Evolutionary conservation across 1,140 invertebrate species (phyloP).

Genomic region (Thaumetopoea pityocampa): DNA sequence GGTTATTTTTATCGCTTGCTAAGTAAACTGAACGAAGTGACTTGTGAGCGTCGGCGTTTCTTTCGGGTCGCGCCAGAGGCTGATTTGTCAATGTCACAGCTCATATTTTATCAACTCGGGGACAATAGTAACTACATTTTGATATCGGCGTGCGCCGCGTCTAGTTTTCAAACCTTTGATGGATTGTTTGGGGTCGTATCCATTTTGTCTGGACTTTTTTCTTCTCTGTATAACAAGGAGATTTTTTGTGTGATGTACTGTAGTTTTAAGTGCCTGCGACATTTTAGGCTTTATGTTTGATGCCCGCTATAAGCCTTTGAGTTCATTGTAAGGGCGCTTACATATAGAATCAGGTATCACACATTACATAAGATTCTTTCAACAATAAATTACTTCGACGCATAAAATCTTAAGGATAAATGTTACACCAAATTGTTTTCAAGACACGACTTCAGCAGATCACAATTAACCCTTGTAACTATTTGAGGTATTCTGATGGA

Average conservation of each 20-base stretch:
- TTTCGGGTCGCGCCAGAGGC: slow-evolving; percentile 22
- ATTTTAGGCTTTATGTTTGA: slow-evolving; percentile 14
- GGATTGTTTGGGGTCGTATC: slow-evolving; percentile 38
- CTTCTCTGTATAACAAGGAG: slow-evolving; percentile 22
- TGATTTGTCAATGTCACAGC: slow-evolving; percentile 62
- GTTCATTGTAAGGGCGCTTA: slow-evolving; percentile 3
- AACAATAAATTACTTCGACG: too few relatives aligned
- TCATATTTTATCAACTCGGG: slow-evolving; percentile 58
- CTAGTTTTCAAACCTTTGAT: slow-evolving; percentile 56
- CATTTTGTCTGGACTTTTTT: slow-evolving; percentile 34
- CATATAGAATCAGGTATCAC: not conserved
- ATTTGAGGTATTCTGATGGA: slow-evolving; percentile 2
- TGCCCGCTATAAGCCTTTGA: too few relatives aligned
- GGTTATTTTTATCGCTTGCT: too few relatives aligned
- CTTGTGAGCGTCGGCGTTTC: slow-evolving; percentile 32
- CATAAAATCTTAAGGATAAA: too few relatives aligned
- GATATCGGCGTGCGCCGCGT: slow-evolving; percentile 42
- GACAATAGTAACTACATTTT: slow-evolving; percentile 67
- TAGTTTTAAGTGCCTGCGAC: slow-evolving; percentile 14
- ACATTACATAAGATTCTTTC: slow-evolving; percentile 8
- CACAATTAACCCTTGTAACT: slow-evolving; percentile 2
- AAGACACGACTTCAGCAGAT: too few relatives aligned
- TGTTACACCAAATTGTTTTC: too few relatives aligned
- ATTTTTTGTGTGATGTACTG: slow-evolving; percentile 15
- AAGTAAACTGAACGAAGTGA: slow-evolving; percentile 19